Base-by-base conservation (phyloP, 2,113 vertebrate species). In the Hemibagrus wyckioides region DNA sequence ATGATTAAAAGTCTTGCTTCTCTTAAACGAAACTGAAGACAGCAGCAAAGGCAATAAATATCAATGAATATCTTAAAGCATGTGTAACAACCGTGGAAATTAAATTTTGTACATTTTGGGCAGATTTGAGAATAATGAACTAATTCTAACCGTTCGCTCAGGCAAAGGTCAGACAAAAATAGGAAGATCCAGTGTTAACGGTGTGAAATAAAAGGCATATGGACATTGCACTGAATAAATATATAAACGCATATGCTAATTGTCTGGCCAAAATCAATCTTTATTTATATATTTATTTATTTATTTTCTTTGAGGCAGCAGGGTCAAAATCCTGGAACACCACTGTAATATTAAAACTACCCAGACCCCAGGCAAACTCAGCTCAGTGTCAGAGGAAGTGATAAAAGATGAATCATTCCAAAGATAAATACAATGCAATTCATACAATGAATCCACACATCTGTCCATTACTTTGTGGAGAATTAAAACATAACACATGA, bases 41-140 rank as follows among this genome's bases (percentile, higher is more conserved):
- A 69, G 50, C 59, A 86, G 48, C 19, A 8, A 19, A 80, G 63
- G 41, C 30, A 54, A 67, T 80, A 86, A 69, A 39, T 80, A 80
- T 52, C 19, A 30, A 30, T 61, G 28, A 41, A 57, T 75, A 80
- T 13, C 33, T 67, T 67, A 9, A 52, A 48, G 57, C 28, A 50
- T 4, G 25, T 28, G 10, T 15, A 30, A 65, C 6, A 28, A 17
- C 80, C 19, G 41, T 48, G 39, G 41, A 3, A 28, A 44, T 75
- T 44, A 3, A 6, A 76, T 28, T 13, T 11, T 75, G 71, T 30
- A 65, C 28, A 15, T 65, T 65, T 65, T 17, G 48, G 21, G 7
- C 48, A 33, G 65, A n/a, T 84, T 4, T 54, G 10, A 14, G 25
- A 23, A 23, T 67, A 7, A 21, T 63, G 36, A 54, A 10, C 59